Conservation (phyloP, 1,140 invertebrate genomes). For the Leptonema lineaticorne region DNA sequence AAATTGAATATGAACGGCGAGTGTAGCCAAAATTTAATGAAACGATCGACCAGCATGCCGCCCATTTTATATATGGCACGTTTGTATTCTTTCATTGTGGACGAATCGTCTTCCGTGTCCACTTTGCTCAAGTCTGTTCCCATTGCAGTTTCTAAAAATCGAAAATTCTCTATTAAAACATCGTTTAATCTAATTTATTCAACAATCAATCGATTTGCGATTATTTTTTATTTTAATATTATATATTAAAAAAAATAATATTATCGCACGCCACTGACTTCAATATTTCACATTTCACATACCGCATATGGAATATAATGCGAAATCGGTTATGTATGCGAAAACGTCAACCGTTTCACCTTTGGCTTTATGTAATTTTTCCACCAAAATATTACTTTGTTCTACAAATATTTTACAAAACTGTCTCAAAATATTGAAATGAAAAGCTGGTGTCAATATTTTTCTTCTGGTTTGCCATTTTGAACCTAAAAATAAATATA, state of each 20-base stretch:
- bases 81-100: slow-evolving; percentile 45
- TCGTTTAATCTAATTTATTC: background rate
- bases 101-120: too few relatives aligned
- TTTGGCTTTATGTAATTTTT: background rate
- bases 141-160: slow-evolving; percentile 47
- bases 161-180: background rate
- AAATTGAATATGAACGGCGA: slow-evolving; percentile 43
- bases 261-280: too few relatives aligned
- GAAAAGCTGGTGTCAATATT: slow-evolving; percentile 85
- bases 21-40: slow-evolving; percentile 46
- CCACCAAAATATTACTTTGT: slow-evolving; percentile 48
- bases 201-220: too few relatives aligned
- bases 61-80: slow-evolving; percentile 48
- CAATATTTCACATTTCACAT: too few relatives aligned
- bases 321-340: background rate
- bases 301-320: slow-evolving; percentile 15
- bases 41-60: slow-evolving; percentile 46
- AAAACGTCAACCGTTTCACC: background rate
- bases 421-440: slow-evolving; percentile 82
- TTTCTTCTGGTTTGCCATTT: slow-evolving; percentile 83
- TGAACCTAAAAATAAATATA: slow-evolving; percentile 59
- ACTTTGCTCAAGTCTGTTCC: slow-evolving; percentile 46
- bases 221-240: too few relatives aligned
- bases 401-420: slow-evolving; percentile 64
- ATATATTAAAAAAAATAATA: background rate